Evolutionary conservation across 2,113 vertebrate genomes (phyloP).

Genomic region (Nanorana parkeri): DNA sequence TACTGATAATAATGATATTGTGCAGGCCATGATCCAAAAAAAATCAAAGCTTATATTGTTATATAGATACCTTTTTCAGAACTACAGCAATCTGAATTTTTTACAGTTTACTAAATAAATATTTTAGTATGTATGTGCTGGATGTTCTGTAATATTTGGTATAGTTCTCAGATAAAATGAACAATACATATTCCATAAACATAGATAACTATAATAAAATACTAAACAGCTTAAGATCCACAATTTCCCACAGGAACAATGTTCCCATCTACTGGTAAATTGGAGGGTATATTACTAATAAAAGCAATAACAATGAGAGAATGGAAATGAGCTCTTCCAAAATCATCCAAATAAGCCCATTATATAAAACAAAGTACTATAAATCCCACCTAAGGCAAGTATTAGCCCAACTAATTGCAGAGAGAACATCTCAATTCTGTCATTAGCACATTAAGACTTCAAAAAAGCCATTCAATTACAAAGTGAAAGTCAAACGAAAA

Average conservation of each 20-base stretch:
- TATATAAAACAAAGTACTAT: slow-evolving; percentile 43
- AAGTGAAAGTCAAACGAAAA: slow-evolving; percentile 26
- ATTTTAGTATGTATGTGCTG: not conserved
- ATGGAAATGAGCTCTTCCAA: slow-evolving; percentile 43
- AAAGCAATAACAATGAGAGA: slow-evolving; percentile 46
- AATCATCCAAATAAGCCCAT: slow-evolving; percentile 33
- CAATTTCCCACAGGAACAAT: slow-evolving; percentile 47
- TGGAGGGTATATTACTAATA: slow-evolving; percentile 52
- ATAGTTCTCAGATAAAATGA: slow-evolving; percentile 37
- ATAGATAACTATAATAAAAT: slow-evolving; percentile 47
- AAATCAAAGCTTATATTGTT: not conserved
- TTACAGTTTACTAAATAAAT: slow-evolving; percentile 2
- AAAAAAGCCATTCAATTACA: slow-evolving; percentile 36
- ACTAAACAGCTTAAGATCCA: slow-evolving; percentile 21
- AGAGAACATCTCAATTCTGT: slow-evolving; percentile 5
- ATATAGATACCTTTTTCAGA: not conserved
- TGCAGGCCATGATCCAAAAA: too few species aligned
- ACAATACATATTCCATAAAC: slow-evolving; percentile 36
- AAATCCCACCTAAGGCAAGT: slow-evolving; percentile 48
- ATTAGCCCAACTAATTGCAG: slow-evolving; percentile 36
- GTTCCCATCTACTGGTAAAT: slow-evolving; percentile 38
- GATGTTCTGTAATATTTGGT: slow-evolving; percentile 1
- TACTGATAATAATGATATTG: too few species aligned
- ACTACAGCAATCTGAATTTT: not conserved
- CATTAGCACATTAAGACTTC: slow-evolving; percentile 29